Evolutionary conservation across 2,797 vertebrate genomes (phyloP), one percentile per base, ranked within the genome.

Genomic region (Sebastes taczanowskii): DNA sequence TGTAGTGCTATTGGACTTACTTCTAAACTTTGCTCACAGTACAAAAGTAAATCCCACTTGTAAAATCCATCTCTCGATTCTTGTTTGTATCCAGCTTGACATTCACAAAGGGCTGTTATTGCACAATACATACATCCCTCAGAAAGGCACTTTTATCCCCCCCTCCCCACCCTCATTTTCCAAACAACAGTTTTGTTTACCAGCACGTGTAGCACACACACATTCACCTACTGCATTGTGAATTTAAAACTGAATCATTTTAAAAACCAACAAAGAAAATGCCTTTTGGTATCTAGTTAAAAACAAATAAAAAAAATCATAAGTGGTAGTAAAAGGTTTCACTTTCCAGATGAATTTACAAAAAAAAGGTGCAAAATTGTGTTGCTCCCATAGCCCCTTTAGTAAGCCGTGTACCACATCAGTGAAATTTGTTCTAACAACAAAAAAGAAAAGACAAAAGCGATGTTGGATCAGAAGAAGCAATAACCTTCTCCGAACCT

Each of bases 81-180:
- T 81, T 59, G 77, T 93, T 92, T 89, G 88, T 91, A 80, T 89
- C 89, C 91, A 93, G 91, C 93, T 93, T 56, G 90, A 95, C 93
- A 94, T 95, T 94, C 94, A 93, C 90, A 87, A 90, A 90, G 89
- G 86, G 93, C 85, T 86, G 91, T 96, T 96, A 96, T 96, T 96
- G 96, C 96, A 96, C 95, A 94, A 90, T 90, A 89, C 90, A 90
- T 87, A 91, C 83, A 92, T 93, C 92, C 94, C 92, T 92, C 93
- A 90, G 82, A 95, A 96, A 96, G 96, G 96, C 96, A 96, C 96
- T 96, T 96, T 91, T 86, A 89, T 74, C 86, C 77, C 82, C 80
- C 82, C 78, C 82, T 34, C 70, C 69, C 69, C 53, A 64, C 78
- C 84, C 86, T 65, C 80, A 72, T 80, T 78, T 72, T 78, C 85